Base-by-base conservation (phyloP, 2,888 invertebrate species). In the Lasiommata megera region DNA sequence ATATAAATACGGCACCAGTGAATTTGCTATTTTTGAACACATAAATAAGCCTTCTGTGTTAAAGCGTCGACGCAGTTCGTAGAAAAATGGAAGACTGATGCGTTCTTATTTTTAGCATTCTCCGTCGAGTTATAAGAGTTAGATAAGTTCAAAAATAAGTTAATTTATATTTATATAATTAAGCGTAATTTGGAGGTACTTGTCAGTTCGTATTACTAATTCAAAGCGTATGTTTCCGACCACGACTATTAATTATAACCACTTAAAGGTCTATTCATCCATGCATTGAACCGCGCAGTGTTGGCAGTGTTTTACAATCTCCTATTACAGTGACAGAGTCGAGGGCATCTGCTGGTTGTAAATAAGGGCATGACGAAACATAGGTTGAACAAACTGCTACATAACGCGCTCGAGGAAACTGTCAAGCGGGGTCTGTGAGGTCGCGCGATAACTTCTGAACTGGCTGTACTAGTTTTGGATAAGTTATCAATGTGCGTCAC, bases 401-500 rank as follows among this genome's bases (percentile, higher is more conserved):
- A 77, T 77, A 80, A 74, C 72, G 66, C 72, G 68, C 73, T 72
- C 64, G 72, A 76, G 72, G 74, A 73, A 72, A 67, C 71, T 85
- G 85, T 85, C 85, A 64, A 60, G 58, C n/a, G 18, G 44, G 38
- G 40, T 37, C 66, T 64, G 53, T 69, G 67, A 82, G 83, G 82
- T 81, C 80, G 46, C 61, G 57, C 52, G 88, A 88, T 88, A 87
- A 76, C 84, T 73, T 74, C 66, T 82, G 84, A 83, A 75, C 84
- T 68, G 70, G 67, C 68, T 82, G 85, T 79, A 82, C 86, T 82
- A 85, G 74, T 87, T 88, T 85, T 69, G 83, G 80, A 81, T 81
- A 83, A 76, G 62, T 79, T 85, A 87, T 86, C 86, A 77, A 85
- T 77, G 80, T 86, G 84, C 89, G 89, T 89, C 89, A 89, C 77